Evolutionary conservation across 2,888 invertebrate genomes (phyloP).

Genomic region (Aproaerema taeniolella): DNA sequence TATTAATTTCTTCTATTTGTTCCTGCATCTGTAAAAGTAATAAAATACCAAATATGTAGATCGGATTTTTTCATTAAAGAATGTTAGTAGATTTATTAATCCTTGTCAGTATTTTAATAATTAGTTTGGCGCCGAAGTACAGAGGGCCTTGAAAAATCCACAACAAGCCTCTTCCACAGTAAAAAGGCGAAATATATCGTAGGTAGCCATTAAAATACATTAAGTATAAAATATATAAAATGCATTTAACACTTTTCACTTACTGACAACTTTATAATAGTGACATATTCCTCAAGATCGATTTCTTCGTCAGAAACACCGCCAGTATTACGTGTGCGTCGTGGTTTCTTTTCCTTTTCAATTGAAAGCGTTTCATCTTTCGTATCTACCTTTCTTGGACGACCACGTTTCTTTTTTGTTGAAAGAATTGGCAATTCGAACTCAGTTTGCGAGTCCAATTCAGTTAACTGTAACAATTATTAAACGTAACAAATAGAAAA

Average conservation of each 20-base stretch:
- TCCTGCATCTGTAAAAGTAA: slow-evolving; percentile 59
- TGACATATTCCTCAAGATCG: slow-evolving; percentile 42
- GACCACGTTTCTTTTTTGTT: slow-evolving; percentile 32
- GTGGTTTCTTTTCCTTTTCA: slow-evolving; percentile 18
- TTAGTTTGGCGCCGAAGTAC: too few species aligned
- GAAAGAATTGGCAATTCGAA: too few species aligned
- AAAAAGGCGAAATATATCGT: too few species aligned
- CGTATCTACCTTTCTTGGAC: slow-evolving; percentile 29
- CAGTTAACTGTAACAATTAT: too few species aligned
- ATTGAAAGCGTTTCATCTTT: slow-evolving; percentile 7
- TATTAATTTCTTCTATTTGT: slow-evolving; percentile 51
- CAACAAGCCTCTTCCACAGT: too few species aligned
- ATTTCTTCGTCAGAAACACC: slow-evolving; percentile 36
- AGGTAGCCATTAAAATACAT: too few species aligned
- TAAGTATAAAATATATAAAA: not conserved
- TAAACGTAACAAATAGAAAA: too few species aligned
- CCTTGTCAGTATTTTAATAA: too few species aligned
- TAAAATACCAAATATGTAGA: slow-evolving; percentile 2
- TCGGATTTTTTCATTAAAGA: too few species aligned
- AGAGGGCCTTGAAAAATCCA: too few species aligned
- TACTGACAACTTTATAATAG: slow-evolving; percentile 42
- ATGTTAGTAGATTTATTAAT: too few species aligned
- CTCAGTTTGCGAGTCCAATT: too few species aligned
- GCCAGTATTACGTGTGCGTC: slow-evolving; percentile 37
- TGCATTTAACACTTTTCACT: slow-evolving; percentile 17